Base-by-base conservation (phyloP, 1,140 invertebrate genomes). In the Oreohelix idahoensis region DNA sequence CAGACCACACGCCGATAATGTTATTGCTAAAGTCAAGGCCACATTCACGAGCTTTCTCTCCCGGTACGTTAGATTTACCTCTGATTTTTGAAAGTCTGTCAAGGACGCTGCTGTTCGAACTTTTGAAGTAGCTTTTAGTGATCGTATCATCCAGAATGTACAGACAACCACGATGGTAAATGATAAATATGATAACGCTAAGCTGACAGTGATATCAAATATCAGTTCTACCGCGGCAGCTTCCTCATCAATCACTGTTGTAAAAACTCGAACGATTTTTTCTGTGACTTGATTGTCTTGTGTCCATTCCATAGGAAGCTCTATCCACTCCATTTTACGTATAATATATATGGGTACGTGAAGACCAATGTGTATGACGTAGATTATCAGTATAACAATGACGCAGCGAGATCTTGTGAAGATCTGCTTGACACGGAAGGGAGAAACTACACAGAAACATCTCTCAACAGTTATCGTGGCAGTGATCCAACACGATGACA, bases 381-480 rank as follows among this genome's bases (percentile, higher is more conserved):
- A 75, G 26, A 75, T 39, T 4, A 45, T 10, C 5, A 29, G 1
- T 23, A 75, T 42, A 75, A 26, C 73, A 26, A 42, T 45, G 73
- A 49, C 15, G n/a, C 73, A 45, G 10, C 73, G 36, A 29, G 1
- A 35, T 42, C 73, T 17, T 42, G 73, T 75, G 39, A 75, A 75
- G 5, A 75, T 75, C n/a, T 75, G 5, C 29, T 45, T 39, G 73
- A 75, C 73, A 11, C n/a, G 5, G n/a, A 75, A 75, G 4, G 73
- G 73, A 26, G 29, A 71, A 32, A 71, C 69, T 13, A 71, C 69
- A 71, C 69, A 71, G 38, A 71, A 71, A 71, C 69, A 71, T 75
- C 73, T 39, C 39, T 75, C 73, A 5, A 75, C n/a, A 8, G 38
- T 13, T 42, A 75, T 42, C 15, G n/a, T 2, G 23, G 73, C 38